Evolutionary conservation across 2,888 invertebrate genomes (phyloP), one percentile per base, ranked within the genome.

Genomic region (Dioctria rufipes): DNA sequence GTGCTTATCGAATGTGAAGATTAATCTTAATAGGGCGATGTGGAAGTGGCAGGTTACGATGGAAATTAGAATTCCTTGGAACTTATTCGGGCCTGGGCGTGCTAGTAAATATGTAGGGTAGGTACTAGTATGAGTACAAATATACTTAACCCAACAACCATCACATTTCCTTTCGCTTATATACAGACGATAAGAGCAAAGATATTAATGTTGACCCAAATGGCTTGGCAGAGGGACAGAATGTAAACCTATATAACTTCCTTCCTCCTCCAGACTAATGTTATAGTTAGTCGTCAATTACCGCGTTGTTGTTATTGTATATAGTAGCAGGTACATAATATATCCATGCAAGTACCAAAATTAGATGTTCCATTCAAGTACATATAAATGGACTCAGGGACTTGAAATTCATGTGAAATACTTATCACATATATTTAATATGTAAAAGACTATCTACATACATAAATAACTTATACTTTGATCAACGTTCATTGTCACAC

Each of bases 1-100:
- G 63, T 39, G 8, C 63, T 63, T 63, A 63, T 63, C 63, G 63
- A 63, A 63, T 63, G 6, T 63, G 63, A 37, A 63, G 63, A 63
- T 63, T 63, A 63, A 63, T 63, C 63, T 40, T 6, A 39, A 40
- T 5, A 39, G 63, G 40, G 63, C 63, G 6, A 63, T 51, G 51
- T 37, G 63, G 39, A 63, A 39, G 9, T 39, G 63, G 40, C 37
- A 39, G 60, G 25, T 40, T 39, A 63, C 40, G 4, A 37, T 5
- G 63, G 5, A 39, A 63, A 11, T 63, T 63, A 63, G 37, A 63
- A 11, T 37, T 25, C n/a, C 5, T 37, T 39, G 2, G 39, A 11
- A 11, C 54, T 11, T 39, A 39, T 6, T 37, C 37, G 8, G 37
- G 39, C 63, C 39, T 5, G 39, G 25, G 25, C 25, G 25, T 1